A percentile compares a stretch with the other conserved stretches of the same genome.
phyloP scores from a whole-genome alignment of 1,140 invertebrate species.

The Pissodes strobi region DNA sequence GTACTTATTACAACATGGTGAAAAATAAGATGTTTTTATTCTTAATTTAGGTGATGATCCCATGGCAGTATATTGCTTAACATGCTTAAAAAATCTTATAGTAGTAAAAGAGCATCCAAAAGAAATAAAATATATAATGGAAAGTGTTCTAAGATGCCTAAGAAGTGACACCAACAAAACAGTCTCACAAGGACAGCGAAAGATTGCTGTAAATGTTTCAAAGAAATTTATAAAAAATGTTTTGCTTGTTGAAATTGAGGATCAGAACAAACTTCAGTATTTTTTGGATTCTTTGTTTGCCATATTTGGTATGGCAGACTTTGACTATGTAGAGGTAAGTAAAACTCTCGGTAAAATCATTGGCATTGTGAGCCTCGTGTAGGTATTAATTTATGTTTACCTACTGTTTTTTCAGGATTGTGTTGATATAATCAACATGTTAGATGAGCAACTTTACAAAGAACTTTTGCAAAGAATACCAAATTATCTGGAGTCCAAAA shows the following conservation, averaged over 20 bases:
- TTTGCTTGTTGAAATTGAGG: slow-evolving; percentile 26
- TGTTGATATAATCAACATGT: slow-evolving; percentile 32
- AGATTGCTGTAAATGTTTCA: slow-evolving; percentile 13
- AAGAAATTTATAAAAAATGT: slow-evolving; percentile 28
- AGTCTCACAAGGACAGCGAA: slow-evolving; percentile 12
- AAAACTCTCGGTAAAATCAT: not conserved
- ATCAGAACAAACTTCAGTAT: slow-evolving; percentile 29
- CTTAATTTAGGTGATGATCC: slow-evolving; percentile 23
- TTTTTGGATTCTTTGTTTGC: slow-evolving; percentile 32
- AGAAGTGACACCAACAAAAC: slow-evolving; percentile 6
- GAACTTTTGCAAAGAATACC: slow-evolving; percentile 27
- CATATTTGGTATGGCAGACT: slow-evolving; percentile 20
- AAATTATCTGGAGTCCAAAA: slow-evolving; percentile 30
- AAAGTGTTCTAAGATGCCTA: slow-evolving; percentile 28
- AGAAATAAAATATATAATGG: slow-evolving; percentile 28
- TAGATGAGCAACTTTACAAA: slow-evolving; percentile 30
- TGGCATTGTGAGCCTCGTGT: too few species aligned
- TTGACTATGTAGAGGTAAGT: slow-evolving; percentile 28
- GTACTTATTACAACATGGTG: not conserved
- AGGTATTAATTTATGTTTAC: too few species aligned
- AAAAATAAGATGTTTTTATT: not conserved
- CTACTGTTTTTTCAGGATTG: slow-evolving; percentile 39
- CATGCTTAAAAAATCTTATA: slow-evolving; percentile 28
- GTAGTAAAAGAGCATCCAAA: slow-evolving; percentile 20
- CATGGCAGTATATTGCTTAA: slow-evolving; percentile 15